A percentile compares a stretch with the other conserved stretches of the same genome.
phyloP scores from a whole-genome alignment of 2,113 vertebrate species.

The Atrichornis clamosus region DNA sequence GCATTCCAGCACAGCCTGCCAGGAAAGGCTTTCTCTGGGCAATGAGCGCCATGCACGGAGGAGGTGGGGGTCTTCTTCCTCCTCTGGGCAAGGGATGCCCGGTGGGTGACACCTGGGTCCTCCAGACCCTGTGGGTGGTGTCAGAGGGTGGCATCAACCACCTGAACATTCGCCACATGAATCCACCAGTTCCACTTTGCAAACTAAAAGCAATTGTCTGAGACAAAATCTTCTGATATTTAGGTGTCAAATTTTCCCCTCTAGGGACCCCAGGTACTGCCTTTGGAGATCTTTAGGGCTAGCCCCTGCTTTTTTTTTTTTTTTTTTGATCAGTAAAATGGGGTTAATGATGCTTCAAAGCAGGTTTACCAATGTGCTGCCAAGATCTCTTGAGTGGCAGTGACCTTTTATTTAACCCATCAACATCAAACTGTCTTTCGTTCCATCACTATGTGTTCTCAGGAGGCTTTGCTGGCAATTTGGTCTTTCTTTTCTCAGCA shows the following conservation, averaged over 20 bases:
- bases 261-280: background rate
- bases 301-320: background rate
- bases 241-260: background rate
- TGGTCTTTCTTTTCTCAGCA: background rate
- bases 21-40: background rate
- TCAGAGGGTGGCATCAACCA: background rate
- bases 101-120: background rate
- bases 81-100: background rate
- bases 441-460: conserved; percentile 30
- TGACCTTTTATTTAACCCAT: conserved; percentile 59
- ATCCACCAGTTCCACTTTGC: background rate
- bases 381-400: background rate
- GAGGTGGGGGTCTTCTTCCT: background rate
- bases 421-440: conserved; percentile 53
- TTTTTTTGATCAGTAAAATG: background rate
- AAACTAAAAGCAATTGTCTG: background rate
- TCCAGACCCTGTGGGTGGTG: background rate
- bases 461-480: conserved; percentile 2
- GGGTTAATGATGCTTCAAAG: conserved; percentile 10
- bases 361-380: background rate
- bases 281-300: background rate
- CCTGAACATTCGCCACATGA: background rate
- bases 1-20: background rate
- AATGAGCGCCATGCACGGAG: background rate
- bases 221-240: background rate